These are phyloP conservation scores for Acleris sparsana DNA, from an alignment of 2,888 invertebrate genomes.

Conservation along the genomic window DNA sequence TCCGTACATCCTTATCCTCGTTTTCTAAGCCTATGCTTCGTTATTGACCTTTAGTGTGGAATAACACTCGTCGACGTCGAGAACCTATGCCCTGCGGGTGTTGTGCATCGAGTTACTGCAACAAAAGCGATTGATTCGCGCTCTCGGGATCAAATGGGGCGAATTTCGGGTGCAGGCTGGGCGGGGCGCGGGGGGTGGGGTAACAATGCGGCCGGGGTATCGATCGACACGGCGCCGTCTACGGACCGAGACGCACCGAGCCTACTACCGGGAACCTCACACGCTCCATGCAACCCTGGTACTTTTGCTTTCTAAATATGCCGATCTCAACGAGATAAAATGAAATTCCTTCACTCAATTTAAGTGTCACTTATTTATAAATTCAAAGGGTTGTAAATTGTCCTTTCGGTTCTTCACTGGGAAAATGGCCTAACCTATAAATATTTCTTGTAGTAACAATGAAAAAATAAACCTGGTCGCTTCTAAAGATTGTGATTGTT, in stretches of 20 bases:
- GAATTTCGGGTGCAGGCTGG: conserved; percentile 71
- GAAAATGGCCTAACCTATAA: too few species aligned
- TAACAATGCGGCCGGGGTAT: conserved; percentile 81
- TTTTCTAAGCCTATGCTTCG: conserved; percentile 14
- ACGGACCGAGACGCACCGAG: conserved; percentile 62
- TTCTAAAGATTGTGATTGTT: too few species aligned
- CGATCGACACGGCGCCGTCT: conserved; percentile 71
- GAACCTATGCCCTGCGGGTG: conserved; percentile 43
- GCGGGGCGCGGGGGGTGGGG: conserved; percentile 61
- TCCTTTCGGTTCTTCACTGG: too few species aligned
- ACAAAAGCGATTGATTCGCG: conserved; percentile 79
- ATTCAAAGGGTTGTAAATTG: too few species aligned
- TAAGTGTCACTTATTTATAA: too few species aligned
- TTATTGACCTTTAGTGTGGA: conserved; percentile 21
- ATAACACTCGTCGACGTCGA: conserved; percentile 21
- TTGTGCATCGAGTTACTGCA: conserved; percentile 72
- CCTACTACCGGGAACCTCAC: conserved; percentile 58
- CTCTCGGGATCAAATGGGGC: conserved; percentile 78
- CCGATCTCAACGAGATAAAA: not conserved
- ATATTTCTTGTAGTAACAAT: too few species aligned
- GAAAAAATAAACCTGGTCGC: too few species aligned
- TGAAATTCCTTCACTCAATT: not conserved
- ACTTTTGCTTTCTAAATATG: conserved; percentile 70
- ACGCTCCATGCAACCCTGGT: conserved; percentile 68
- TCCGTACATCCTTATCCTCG: conserved; percentile 4